Evolutionary conservation across 1,140 invertebrate species (phyloP).

Genomic region (Coelopa frigida): DNA sequence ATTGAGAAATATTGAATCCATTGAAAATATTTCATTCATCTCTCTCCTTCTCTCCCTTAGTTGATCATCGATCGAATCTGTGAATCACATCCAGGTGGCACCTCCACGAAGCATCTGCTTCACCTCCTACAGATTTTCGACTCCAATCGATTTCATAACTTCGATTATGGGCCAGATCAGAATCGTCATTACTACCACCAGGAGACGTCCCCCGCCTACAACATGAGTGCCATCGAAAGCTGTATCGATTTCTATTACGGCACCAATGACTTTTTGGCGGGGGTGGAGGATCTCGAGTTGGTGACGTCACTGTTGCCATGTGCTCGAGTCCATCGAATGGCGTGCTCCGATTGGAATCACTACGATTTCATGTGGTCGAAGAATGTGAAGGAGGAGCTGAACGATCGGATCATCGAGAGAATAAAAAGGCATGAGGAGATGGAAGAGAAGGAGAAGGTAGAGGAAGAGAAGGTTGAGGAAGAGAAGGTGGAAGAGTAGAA

Average conservation of each 20-base stretch:
- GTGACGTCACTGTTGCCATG: conserved; percentile 13
- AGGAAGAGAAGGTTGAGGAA: too few species aligned
- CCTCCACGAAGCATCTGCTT: conserved; percentile 47
- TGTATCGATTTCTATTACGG: conserved; percentile 53
- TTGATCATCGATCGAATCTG: conserved; percentile 23
- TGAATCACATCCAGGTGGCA: conserved; percentile 42
- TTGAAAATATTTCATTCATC: conserved; percentile 25
- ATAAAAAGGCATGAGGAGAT: background rate
- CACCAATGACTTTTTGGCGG: conserved; percentile 52
- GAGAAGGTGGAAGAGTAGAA: too few species aligned
- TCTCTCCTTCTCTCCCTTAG: conserved; percentile 24
- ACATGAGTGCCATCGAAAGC: conserved; percentile 52
- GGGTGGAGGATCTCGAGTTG: conserved; percentile 43
- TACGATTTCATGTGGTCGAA: conserved; percentile 51
- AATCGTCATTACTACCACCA: conserved; percentile 46
- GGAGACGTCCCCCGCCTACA: conserved; percentile 49
- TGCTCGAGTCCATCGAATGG: conserved; percentile 44
- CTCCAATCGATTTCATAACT: conserved; percentile 34
- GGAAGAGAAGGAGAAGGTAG: too few species aligned
- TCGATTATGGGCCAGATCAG: conserved; percentile 43
- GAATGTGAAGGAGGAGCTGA: conserved; percentile 44
- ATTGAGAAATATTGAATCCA: conserved; percentile 24
- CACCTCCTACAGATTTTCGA: conserved; percentile 47
- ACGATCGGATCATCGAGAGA: conserved; percentile 37
- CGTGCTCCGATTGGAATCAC: conserved; percentile 47